Percentiles rank a stretch among this genome's conserved stretches.
phyloP scores from a whole-genome alignment of 1,140 invertebrate species.

The Pteromalus puparum region DNA sequence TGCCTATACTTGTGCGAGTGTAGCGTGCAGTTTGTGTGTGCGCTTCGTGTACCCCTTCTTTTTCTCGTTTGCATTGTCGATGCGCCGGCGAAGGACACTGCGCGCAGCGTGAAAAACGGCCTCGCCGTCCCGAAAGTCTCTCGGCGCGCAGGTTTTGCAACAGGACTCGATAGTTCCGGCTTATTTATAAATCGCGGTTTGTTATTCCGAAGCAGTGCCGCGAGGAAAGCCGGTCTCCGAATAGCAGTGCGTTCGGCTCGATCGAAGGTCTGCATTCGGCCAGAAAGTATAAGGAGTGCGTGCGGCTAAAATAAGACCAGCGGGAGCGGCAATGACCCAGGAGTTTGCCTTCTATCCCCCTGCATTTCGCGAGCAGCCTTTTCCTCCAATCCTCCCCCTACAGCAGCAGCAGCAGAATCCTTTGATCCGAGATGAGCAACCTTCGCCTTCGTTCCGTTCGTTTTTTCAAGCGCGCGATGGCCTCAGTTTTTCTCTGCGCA shows the following conservation, averaged over 20 bases:
- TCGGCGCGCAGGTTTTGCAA: slow-evolving; percentile 20
- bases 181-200: background rate
- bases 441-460: slow-evolving; percentile 28
- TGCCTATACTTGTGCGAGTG: too few relatives aligned
- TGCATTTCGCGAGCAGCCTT: too few relatives aligned
- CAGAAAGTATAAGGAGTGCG: background rate
- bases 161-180: slow-evolving; percentile 36
- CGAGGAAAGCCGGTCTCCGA: too few relatives aligned
- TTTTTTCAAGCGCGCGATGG: slow-evolving; percentile 35
- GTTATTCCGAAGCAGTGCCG: too few relatives aligned
- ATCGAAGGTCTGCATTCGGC: too few relatives aligned
- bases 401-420: slow-evolving; percentile 5
- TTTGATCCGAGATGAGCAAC: slow-evolving; percentile 43
- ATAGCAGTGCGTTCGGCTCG: too few relatives aligned
- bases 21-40: background rate
- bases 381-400: too few relatives aligned
- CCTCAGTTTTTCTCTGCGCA: slow-evolving; percentile 55
- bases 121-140: slow-evolving; percentile 47
- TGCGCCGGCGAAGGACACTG: slow-evolving; percentile 62
- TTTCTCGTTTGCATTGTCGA: slow-evolving; percentile 56
- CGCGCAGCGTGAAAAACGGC: slow-evolving; percentile 44
- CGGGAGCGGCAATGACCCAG: slow-evolving; percentile 33
- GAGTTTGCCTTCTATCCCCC: slow-evolving; percentile 43
- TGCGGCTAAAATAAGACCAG: slow-evolving; percentile 41
- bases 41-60: slow-evolving; percentile 54